phyloP scores from a whole-genome alignment of 2,888 invertebrate species.

The Lypha dubia region DNA sequence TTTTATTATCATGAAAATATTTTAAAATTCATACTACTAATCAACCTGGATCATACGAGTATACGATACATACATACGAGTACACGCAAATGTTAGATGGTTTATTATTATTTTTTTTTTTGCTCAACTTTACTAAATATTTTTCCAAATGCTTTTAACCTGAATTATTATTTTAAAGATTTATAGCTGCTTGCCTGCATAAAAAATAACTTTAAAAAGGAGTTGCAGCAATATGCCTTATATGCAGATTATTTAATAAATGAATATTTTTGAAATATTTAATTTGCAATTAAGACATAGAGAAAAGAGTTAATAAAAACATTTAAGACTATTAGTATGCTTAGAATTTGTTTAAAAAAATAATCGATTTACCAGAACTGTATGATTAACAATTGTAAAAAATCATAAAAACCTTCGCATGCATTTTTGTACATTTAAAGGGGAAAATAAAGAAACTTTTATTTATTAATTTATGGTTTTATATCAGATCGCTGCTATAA shows the following conservation, averaged over 20 bases:
- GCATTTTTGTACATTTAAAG: no score
- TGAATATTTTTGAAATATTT: background rate
- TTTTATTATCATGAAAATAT: slow-evolving; percentile 20
- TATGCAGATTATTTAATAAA: background rate
- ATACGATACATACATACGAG: background rate
- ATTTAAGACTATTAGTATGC: no score
- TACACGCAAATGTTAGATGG: background rate
- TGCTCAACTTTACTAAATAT: background rate
- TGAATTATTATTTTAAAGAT: slow-evolving; percentile 19
- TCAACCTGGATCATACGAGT: slow-evolving; percentile 39
- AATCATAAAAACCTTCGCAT: no score
- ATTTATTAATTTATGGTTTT: no score
- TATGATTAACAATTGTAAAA: no score
- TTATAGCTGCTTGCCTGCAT: background rate
- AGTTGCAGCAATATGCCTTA: background rate
- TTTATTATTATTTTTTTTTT: no score
- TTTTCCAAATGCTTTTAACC: slow-evolving; percentile 6
- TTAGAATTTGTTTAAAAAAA: no score
- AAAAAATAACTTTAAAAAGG: background rate
- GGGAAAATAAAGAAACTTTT: no score
- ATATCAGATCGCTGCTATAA: no score
- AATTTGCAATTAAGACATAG: background rate
- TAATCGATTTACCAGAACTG: no score
- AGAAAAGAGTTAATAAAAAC: background rate
- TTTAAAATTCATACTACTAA: slow-evolving; percentile 44